These are phyloP conservation scores for Sus cebifrons DNA, from an alignment of 2,797 vertebrate genomes.

Conservation along the genomic window DNA sequence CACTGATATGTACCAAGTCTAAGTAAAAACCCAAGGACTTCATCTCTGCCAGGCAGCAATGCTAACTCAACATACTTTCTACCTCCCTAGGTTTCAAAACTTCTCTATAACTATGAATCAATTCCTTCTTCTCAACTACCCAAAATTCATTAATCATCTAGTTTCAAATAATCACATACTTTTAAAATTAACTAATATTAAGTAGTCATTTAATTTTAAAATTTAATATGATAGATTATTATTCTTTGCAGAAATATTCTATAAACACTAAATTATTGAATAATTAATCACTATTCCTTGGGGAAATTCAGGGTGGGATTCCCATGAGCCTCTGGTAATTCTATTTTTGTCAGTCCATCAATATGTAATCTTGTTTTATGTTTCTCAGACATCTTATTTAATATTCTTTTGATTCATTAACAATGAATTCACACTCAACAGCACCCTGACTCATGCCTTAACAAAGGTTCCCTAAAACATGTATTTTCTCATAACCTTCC, in stretches of 20 bases:
- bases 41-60: not conserved
- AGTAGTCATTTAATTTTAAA: slow-evolving; percentile 51
- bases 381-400: slow-evolving; percentile 16
- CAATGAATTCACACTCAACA: not conserved
- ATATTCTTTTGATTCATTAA: slow-evolving; percentile 2
- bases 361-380: not conserved
- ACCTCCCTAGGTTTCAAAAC: slow-evolving; percentile 34
- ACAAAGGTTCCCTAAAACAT: not conserved
- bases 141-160: not conserved
- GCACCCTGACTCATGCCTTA: not conserved
- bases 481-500: not conserved
- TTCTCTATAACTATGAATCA: slow-evolving; percentile 17
- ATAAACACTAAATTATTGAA: not conserved
- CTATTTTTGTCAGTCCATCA: slow-evolving; percentile 10
- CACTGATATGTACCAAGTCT: not conserved
- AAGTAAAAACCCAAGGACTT: slow-evolving; percentile 38
- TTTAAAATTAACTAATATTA: slow-evolving; percentile 51
- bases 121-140: slow-evolving; percentile 61
- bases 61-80: slow-evolving; percentile 48
- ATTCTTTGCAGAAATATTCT: not conserved
- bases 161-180: slow-evolving; percentile 17
- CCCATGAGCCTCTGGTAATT: slow-evolving; percentile 7
- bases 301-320: not conserved
- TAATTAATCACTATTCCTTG: not conserved
- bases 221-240: not conserved